Conservation (phyloP, 2,797 vertebrate species). For the Sciaenops ocellatus region DNA sequence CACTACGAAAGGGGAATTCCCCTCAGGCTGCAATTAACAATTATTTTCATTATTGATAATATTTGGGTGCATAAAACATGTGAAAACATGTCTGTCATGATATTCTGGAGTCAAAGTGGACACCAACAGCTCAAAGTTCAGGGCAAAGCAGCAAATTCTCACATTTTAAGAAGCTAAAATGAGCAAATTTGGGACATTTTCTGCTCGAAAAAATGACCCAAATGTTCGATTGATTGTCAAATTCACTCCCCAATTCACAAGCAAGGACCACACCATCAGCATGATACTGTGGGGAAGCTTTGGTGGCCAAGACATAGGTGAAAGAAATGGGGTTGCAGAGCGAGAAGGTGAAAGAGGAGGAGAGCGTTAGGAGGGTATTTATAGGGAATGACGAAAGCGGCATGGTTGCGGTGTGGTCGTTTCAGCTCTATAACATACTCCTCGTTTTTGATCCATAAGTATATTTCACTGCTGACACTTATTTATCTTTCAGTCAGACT, state of each 20-base stretch:
- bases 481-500: background rate
- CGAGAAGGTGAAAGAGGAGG: too few relatives aligned
- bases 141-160: background rate
- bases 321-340: too few relatives aligned
- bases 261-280: too few relatives aligned
- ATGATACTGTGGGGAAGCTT: too few relatives aligned
- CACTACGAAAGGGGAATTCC: background rate
- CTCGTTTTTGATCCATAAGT: background rate
- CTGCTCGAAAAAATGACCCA: fast-evolving
- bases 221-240: background rate
- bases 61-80: conserved; percentile 4
- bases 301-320: too few relatives aligned
- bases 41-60: background rate
- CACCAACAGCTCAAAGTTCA: background rate
- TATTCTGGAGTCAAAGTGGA: background rate
- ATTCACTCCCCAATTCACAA: background rate
- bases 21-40: background rate
- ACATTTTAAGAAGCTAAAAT: background rate
- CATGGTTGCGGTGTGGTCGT: too few relatives aligned
- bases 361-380: too few relatives aligned
- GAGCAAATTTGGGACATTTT: background rate
- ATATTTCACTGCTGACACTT: background rate
- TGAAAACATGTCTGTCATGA: background rate
- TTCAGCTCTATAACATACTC: background rate
- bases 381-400: too few relatives aligned